A percentile compares a stretch with the other conserved stretches of the same genome.
phyloP scores from a whole-genome alignment of 2,888 invertebrate species.

The Acrocyrtus sp. region DNA sequence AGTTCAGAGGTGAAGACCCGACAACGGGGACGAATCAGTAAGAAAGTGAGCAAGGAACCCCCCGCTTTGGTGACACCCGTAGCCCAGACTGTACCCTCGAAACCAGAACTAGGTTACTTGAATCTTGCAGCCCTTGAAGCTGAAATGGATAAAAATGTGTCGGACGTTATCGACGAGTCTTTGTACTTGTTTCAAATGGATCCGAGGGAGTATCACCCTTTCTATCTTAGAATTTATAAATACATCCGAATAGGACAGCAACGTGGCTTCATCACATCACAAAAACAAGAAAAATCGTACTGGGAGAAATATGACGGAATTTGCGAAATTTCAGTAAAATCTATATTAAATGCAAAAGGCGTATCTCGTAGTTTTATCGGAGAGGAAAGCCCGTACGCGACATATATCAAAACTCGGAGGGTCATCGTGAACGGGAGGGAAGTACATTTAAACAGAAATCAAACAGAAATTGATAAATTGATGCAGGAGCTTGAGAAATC shows the following conservation, averaged over 20 bases:
- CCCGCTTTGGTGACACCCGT: too few species aligned
- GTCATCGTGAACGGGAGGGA: not conserved
- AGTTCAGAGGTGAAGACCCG: too few species aligned
- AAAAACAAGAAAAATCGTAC: not conserved
- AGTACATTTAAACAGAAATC: not conserved
- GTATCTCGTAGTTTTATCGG: not conserved
- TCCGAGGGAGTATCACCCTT: slow-evolving; percentile 37
- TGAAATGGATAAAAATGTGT: slow-evolving; percentile 2
- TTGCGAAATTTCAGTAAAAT: not conserved
- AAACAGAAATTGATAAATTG: not conserved
- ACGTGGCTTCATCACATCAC: not conserved
- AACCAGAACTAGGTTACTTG: too few species aligned
- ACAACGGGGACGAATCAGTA: too few species aligned
- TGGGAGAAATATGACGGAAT: slow-evolving; percentile 9
- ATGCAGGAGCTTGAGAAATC: not conserved
- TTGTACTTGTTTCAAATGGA: not conserved
- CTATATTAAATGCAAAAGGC: not conserved
- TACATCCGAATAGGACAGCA: slow-evolving; percentile 2
- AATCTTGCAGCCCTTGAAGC: too few species aligned
- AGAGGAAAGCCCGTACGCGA: not conserved
- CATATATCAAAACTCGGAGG: not conserved
- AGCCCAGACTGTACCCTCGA: too few species aligned
- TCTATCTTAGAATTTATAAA: slow-evolving; percentile 20
- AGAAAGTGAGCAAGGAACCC: too few species aligned
- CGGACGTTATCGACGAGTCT: slow-evolving; percentile 2